Base-by-base conservation (phyloP, 2,113 vertebrate species). In the Scomber colias region DNA sequence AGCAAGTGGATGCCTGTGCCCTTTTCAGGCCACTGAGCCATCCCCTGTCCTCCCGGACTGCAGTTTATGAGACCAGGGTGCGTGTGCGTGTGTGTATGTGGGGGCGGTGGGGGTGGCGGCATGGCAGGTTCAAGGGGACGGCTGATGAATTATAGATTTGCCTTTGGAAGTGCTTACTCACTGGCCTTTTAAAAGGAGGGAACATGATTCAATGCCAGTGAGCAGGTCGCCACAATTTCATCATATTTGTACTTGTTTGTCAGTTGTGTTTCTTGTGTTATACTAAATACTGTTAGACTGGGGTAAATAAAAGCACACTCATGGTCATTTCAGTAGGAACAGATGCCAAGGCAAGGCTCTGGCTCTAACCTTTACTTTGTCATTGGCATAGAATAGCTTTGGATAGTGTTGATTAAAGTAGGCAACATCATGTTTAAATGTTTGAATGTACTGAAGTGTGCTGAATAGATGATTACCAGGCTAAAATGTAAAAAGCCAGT, bases 81-180 rank as follows among this genome's bases (percentile, higher is more conserved):
- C 75, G 76, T 31, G 62, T 45, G 21, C 21, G 59, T 60, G 50
- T 57, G 51, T 57, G 75, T 56, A 66, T 60, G 55, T 45, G 35
- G 2, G 70, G 8, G 5, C 30, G 21, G 50, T 4, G 51, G 31
- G 53, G 53, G 61, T 59, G 70, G 77, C 49, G 79, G 69, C 79
- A 83, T 15, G 15, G 60, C 67, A 82, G 85, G 89, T 92, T 92
- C 90, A 92, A 90, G 92, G 93, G 86, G 87, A 91, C 31, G 35
- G 64, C 84, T 85, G 91, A 93, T 94, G 93, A 93, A 93, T 93
- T 93, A 94, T 93, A 94, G 92, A 93, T 94, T 89, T 87, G 88
- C 82, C 79, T 90, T 90, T 90, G 87, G 87, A 92, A 86, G 91
- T 71, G 88, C 91, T 92, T 91, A 92, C 88, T 90, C 84, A 91